Percentiles rank a stretch among this genome's conserved stretches.
phyloP scores from a whole-genome alignment of 2,888 invertebrate species.

The Drosophila planitibia region DNA sequence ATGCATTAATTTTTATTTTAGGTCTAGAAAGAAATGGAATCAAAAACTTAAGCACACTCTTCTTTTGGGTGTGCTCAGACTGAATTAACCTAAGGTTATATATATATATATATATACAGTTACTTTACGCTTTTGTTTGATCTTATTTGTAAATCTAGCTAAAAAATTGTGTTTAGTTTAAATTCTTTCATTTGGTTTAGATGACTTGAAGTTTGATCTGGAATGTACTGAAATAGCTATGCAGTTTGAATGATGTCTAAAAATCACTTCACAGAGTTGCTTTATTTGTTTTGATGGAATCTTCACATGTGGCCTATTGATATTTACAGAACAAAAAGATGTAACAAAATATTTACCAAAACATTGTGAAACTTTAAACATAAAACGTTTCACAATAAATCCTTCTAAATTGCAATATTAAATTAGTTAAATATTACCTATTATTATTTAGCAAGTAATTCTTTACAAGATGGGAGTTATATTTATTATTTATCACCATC shows the following conservation, averaged over 20 bases:
- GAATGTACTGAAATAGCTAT: conserved; percentile 16
- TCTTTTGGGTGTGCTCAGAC: conserved; percentile 38
- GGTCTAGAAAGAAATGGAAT: conserved; percentile 76
- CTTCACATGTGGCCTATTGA: neutral
- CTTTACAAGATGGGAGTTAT: conserved; percentile 25
- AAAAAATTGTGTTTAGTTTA: conserved; percentile 67
- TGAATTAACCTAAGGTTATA: conserved; percentile 45
- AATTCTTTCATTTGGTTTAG: conserved; percentile 65
- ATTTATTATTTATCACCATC: neutral
- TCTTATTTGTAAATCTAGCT: conserved; percentile 71
- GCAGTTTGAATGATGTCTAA: conserved; percentile 26
- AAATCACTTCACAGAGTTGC: conserved; percentile 41
- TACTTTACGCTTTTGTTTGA: conserved; percentile 17
- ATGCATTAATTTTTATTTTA: conserved; percentile 33
- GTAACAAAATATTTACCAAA: neutral
- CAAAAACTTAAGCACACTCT: conserved; percentile 65
- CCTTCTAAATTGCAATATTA: neutral
- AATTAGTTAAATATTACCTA: neutral
- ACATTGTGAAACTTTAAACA: neutral
- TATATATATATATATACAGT: conserved; percentile 6
- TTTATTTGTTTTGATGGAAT: conserved; percentile 10
- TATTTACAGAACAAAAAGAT: conserved; percentile 7
- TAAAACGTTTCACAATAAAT: conserved; percentile 7
- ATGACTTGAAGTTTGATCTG: conserved; percentile 48
- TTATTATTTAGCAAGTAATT: conserved; percentile 5